phyloP scores from a whole-genome alignment of 1,140 invertebrate species.

The Theocolax elegans region DNA sequence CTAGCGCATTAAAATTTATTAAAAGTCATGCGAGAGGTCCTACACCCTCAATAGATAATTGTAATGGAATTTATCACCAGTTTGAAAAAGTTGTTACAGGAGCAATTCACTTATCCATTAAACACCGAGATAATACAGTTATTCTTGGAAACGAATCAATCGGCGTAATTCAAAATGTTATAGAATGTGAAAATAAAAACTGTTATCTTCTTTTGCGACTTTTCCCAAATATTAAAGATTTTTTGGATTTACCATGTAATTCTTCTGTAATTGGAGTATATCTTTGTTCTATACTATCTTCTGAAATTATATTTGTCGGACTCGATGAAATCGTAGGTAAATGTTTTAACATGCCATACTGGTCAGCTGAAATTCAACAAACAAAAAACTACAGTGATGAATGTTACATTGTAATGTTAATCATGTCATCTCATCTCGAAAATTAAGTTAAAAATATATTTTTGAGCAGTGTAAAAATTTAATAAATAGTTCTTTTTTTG shows the following conservation, averaged over 20 bases:
- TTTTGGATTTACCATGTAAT: not conserved
- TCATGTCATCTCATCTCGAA: too few species aligned
- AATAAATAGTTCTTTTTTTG: too few species aligned
- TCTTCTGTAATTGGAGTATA: conserved; percentile 27
- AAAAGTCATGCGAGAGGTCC: not conserved
- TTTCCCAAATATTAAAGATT: conserved; percentile 17
- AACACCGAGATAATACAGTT: conserved; percentile 28
- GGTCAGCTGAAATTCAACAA: too few species aligned
- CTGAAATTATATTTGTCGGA: conserved; percentile 8
- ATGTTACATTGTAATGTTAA: too few species aligned
- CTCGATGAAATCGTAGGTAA: conserved; percentile 28
- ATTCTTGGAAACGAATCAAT: not conserved
- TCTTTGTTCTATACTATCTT: conserved; percentile 36
- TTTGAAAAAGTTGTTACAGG: conserved; percentile 22
- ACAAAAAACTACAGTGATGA: too few species aligned
- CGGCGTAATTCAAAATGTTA: conserved; percentile 35
- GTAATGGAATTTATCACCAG: not conserved
- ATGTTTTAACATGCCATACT: conserved; percentile 38
- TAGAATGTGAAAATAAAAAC: conserved; percentile 3
- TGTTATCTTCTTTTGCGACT: conserved; percentile 10
- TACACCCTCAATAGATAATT: not conserved
- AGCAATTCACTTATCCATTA: conserved; percentile 12
- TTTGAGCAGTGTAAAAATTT: too few species aligned
- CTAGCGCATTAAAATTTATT: not conserved
- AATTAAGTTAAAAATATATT: too few species aligned